Percentiles rank a stretch among this genome's conserved stretches.
phyloP scores from a whole-genome alignment of 2,797 vertebrate genomes.

The Oceanodroma leucorhoa region DNA sequence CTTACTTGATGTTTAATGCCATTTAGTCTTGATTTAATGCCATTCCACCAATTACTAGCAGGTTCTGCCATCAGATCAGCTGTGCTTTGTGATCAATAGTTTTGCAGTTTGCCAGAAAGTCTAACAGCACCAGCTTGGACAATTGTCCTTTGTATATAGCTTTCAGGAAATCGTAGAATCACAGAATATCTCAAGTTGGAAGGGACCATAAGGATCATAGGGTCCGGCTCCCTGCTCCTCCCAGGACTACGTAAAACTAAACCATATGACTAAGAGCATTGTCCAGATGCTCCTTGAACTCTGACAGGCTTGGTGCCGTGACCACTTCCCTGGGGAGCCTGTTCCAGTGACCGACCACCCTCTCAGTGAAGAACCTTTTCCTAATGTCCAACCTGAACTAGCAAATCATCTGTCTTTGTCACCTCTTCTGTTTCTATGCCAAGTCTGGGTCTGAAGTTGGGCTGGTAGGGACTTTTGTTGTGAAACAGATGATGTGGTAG shows the following conservation, averaged over 20 bases:
- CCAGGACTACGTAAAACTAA: not conserved
- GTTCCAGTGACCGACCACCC: not conserved
- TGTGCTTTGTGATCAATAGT: not conserved
- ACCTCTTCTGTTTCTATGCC: not conserved
- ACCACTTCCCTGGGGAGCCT: not conserved
- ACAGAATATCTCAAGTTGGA: not conserved
- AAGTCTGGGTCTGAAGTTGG: not conserved
- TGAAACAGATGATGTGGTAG: not conserved
- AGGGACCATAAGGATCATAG: rapidly evolving
- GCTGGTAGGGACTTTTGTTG: not conserved
- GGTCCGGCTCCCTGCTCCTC: not conserved
- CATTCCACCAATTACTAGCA: not conserved
- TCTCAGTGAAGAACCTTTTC: not conserved
- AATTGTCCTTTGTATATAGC: not conserved
- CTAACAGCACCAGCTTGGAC: not conserved
- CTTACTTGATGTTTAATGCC: not conserved
- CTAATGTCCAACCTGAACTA: not conserved
- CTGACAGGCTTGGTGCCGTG: not conserved
- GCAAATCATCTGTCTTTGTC: not conserved
- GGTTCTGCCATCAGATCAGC: not conserved
- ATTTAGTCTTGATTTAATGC: not conserved
- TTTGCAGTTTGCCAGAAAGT: not conserved
- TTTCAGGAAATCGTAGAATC: not conserved
- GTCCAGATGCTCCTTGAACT: not conserved
- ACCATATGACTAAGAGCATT: not conserved